phyloP scores from a whole-genome alignment of 2,113 vertebrate genomes.

The Hippocampus abdominalis region DNA sequence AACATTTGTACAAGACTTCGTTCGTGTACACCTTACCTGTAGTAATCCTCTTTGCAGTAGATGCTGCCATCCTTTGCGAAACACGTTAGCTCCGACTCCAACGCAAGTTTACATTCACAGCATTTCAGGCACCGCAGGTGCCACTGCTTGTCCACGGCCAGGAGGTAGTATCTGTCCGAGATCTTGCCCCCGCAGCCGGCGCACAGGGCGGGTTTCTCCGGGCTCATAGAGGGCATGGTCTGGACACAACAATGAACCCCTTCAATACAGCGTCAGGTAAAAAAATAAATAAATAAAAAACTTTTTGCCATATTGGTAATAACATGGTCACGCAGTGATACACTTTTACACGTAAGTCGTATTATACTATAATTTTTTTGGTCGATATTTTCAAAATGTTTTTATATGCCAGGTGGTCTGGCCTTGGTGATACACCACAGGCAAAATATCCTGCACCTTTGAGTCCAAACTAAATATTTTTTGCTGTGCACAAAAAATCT shows the following conservation, averaged over 20 bases:
- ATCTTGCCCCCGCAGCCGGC: slow-evolving; percentile 98
- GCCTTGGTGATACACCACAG: background rate
- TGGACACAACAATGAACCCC: slow-evolving; percentile 48
- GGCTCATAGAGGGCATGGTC: slow-evolving; percentile 93
- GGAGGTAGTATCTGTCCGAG: slow-evolving; percentile 97
- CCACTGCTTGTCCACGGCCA: slow-evolving; percentile 99
- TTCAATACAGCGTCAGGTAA: background rate
- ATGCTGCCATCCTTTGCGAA: slow-evolving; percentile 99
- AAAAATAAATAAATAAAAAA: background rate
- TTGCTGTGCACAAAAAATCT: background rate
- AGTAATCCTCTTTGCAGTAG: slow-evolving; percentile 99
- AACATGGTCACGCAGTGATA: background rate
- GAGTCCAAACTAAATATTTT: background rate
- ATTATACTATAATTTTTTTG: background rate
- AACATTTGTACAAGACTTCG: background rate
- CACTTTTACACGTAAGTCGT: background rate
- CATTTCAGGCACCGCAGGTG: slow-evolving; percentile 97
- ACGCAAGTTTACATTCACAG: slow-evolving; percentile 98
- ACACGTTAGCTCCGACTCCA: slow-evolving; percentile 98
- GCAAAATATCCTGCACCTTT: background rate
- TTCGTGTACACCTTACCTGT: slow-evolving; percentile 80
- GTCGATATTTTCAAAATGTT: background rate
- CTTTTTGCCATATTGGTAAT: background rate
- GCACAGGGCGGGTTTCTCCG: slow-evolving; percentile 96
- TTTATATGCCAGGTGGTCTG: background rate